Evolutionary conservation across 2,113 vertebrate species (phyloP), one percentile per base, ranked within the genome.

Genomic region (Anoura caudifer): DNA sequence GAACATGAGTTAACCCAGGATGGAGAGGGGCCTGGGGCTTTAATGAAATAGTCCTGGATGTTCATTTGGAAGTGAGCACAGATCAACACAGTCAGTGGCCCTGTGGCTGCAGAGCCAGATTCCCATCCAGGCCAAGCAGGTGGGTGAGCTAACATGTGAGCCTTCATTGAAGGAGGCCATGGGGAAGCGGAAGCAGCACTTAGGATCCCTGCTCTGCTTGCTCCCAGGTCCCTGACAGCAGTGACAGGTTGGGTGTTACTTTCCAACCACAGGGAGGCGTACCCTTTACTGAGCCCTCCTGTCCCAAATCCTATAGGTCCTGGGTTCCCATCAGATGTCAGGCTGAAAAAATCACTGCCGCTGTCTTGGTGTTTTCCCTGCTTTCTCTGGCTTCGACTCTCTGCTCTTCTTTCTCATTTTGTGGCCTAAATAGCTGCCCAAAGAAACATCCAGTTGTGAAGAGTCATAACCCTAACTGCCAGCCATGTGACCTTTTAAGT

Each of bases 251-350:
- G 14, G n/a, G 22, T 26, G 4, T 43, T 8, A 45, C 67, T 73
- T 80, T 70, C 80, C 24, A 24, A 22, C 15, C 50, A 45, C 15
- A 22, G 69, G 65, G 12, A 22, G 5, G 17, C 20, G 45, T 61
- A 24, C 16, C 5, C 1, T 19, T 2, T 43, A 17, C 19, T 28
- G 11, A 59, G 0, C 10, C 43, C 7, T 59, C 47, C 26, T 6
- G 13, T 15, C 59, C 43, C 67, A 43, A 47, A 33, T 43, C 69
- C n/a, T 28, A 1, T 4, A 38, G 41, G 24, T 36, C 38, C 10
- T 61, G 26, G 20, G 38, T 26, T 43, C 52, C 3, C 0, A 0
- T 56, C 65, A 89, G 41, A 70, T 8, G 3, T 45, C 15, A 7
- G 41, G 31, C 13, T 59, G 33, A 36, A 73, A 67, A 33, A 56